Conservation (phyloP, 2,888 invertebrate species). For the Himalopsyche japonica region DNA sequence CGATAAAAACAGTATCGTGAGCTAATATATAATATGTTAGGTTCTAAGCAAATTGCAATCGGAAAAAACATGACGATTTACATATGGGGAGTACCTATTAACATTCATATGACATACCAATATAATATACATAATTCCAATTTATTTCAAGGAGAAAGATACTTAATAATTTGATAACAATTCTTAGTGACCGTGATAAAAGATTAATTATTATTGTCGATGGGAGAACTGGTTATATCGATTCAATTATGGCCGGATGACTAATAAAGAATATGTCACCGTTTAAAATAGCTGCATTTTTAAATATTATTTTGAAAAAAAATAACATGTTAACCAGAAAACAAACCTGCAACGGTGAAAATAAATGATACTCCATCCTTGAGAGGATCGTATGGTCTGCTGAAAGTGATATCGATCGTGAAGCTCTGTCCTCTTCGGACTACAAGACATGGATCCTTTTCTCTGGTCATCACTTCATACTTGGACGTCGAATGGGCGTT, state of each 20-base stretch:
- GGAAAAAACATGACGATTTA: no score
- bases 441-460: conserved; percentile 67
- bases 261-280: neutral
- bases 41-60: no score
- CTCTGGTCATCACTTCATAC: conserved; percentile 72
- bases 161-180: neutral
- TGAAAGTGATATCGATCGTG: conserved; percentile 70
- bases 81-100: no score
- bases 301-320: neutral
- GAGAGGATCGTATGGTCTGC: conserved; percentile 71
- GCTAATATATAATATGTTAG: no score
- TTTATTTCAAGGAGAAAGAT: no score
- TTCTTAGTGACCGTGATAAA: neutral
- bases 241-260: neutral
- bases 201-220: neutral
- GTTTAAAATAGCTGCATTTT: neutral
- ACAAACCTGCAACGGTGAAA: conserved; percentile 73
- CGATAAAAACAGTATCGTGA: no score
- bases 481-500: conserved; percentile 76
- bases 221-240: neutral
- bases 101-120: no score
- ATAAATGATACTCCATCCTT: conserved; percentile 83
- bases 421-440: conserved; percentile 85
- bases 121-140: no score
- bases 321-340: neutral